These are phyloP conservation scores for Brachionus rubens DNA, from an alignment of 1,140 invertebrate genomes.

Conservation along the genomic window DNA sequence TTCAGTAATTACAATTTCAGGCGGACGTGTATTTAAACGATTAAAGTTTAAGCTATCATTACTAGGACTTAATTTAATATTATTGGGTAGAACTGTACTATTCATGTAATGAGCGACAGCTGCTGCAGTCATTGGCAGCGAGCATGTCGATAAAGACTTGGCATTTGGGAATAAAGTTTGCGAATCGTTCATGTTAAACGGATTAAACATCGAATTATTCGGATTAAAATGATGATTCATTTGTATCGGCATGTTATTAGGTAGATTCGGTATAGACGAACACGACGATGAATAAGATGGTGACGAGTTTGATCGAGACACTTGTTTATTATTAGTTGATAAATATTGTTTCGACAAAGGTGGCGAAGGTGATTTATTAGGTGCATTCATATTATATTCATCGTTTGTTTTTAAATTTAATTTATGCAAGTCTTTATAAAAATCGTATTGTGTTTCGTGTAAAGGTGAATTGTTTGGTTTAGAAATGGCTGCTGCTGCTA, in stretches of 20 bases:
- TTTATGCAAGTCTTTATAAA: slow-evolving; percentile 38
- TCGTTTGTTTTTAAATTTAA: not conserved
- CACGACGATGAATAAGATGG: not conserved
- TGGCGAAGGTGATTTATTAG: not conserved
- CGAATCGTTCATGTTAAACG: not conserved
- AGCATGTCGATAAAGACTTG: slow-evolving; percentile 14
- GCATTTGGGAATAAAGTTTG: not conserved
- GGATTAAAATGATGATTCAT: not conserved
- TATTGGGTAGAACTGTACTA: not conserved
- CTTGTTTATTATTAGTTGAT: not conserved
- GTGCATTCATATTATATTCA: not conserved
- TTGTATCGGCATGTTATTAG: not conserved
- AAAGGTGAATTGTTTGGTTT: not conserved
- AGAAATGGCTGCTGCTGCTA: not conserved
- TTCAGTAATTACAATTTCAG: slow-evolving; percentile 38
- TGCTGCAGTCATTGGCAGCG: not conserved
- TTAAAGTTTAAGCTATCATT: not conserved
- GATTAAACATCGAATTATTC: not conserved
- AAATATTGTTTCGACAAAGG: not conserved
- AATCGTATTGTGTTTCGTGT: not conserved
- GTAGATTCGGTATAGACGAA: slow-evolving; percentile 4
- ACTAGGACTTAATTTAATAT: not conserved
- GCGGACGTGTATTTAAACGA: not conserved
- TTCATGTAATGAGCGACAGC: not conserved
- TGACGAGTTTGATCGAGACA: not conserved